Evolutionary conservation across 2,888 invertebrate species (phyloP).

Genomic region (Philereme transversata): DNA sequence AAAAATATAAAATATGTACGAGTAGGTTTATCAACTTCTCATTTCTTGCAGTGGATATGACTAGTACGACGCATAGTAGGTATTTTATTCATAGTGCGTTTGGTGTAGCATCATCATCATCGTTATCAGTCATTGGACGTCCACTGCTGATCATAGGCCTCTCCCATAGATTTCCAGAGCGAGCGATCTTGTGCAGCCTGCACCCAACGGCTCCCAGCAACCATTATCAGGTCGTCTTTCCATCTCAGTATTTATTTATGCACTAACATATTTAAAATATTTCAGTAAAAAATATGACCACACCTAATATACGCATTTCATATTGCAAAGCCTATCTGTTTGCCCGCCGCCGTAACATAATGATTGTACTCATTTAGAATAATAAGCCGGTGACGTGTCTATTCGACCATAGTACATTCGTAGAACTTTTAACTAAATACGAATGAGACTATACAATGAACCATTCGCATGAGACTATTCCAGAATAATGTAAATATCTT

Average conservation of each 20-base stretch:
- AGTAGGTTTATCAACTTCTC: slow-evolving; percentile 45
- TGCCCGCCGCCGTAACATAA: slow-evolving; percentile 24
- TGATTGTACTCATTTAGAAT: slow-evolving; percentile 31
- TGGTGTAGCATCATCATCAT: too few relatives aligned
- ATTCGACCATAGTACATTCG: slow-evolving; percentile 16
- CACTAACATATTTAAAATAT: too few relatives aligned
- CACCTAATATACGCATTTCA: slow-evolving; percentile 13
- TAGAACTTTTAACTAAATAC: slow-evolving; percentile 2
- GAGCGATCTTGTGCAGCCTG: too few relatives aligned
- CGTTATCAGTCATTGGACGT: too few relatives aligned
- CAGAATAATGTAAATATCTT: not conserved
- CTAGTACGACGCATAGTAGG: slow-evolving; percentile 13
- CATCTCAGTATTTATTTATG: too few relatives aligned
- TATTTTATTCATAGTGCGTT: too few relatives aligned
- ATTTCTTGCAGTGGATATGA: slow-evolving; percentile 49
- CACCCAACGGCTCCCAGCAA: too few relatives aligned
- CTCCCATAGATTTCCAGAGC: too few relatives aligned
- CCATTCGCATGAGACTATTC: too few relatives aligned
- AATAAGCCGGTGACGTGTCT: slow-evolving; percentile 23
- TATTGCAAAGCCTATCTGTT: slow-evolving; percentile 25
- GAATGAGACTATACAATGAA: too few relatives aligned
- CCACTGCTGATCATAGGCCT: too few relatives aligned
- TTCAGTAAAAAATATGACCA: slow-evolving; percentile 6
- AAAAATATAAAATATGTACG: slow-evolving; percentile 51
- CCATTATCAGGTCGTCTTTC: too few relatives aligned